A percentile compares a stretch with the other conserved stretches of the same genome.
Conservation (phyloP, 2,888 invertebrate species). For the Limnephilus lunatus region DNA sequence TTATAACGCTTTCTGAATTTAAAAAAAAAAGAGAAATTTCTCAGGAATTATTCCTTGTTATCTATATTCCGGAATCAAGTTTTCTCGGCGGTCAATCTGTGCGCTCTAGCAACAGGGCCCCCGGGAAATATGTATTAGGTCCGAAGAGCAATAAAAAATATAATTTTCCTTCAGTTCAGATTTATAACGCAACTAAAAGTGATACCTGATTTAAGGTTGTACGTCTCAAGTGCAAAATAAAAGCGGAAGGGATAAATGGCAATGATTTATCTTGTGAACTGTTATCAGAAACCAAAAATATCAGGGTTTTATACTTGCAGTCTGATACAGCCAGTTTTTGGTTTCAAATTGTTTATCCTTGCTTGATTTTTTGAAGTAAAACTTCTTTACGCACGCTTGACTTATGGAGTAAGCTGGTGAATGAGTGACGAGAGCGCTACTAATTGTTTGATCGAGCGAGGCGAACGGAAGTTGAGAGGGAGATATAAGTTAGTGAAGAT, state of each 20-base stretch:
- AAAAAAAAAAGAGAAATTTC: not conserved
- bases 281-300: not conserved
- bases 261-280: not conserved
- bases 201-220: not conserved
- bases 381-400: no score
- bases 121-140: constrained; percentile 43
- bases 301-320: not conserved
- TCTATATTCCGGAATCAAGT: not conserved
- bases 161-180: constrained; percentile 30
- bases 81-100: constrained; percentile 9
- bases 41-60: not conserved
- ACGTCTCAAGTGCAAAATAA: not conserved
- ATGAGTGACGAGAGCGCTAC: no score
- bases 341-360: no score
- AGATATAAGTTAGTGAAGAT: no score
- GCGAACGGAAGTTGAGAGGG: no score
- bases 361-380: no score
- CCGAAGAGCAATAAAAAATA: constrained; percentile 44
- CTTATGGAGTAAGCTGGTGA: no score
- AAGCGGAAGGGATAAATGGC: not conserved
- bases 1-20: not conserved
- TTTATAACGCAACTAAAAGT: constrained; percentile 36
- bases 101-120: not conserved
- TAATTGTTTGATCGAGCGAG: no score
- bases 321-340: no score